These are phyloP conservation scores for Aleiodes sp. DNA, from an alignment of 1,140 invertebrate genomes.

Conservation along the genomic window DNA sequence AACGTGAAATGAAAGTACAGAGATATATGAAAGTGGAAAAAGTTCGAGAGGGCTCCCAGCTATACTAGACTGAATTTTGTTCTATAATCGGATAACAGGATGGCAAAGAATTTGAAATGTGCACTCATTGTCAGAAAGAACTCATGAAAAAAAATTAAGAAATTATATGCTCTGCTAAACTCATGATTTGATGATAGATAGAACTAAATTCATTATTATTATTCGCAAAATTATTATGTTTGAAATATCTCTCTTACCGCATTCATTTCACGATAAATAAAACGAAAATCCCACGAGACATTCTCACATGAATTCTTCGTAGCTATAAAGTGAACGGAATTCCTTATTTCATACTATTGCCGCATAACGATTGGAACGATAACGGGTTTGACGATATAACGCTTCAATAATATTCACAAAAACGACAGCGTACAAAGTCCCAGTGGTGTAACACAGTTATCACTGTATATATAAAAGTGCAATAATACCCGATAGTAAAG, in stretches of 20 bases:
- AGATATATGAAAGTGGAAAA: background rate
- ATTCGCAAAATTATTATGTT: too few relatives aligned
- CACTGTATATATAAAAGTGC: background rate
- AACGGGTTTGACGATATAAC: slow-evolving; percentile 10
- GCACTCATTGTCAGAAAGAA: too few relatives aligned
- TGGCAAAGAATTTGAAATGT: too few relatives aligned
- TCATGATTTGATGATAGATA: too few relatives aligned
- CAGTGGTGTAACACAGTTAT: background rate
- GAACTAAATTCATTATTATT: too few relatives aligned
- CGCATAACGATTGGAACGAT: background rate
- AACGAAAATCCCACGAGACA: background rate
- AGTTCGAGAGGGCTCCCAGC: background rate
- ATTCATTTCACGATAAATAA: background rate
- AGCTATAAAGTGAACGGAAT: background rate
- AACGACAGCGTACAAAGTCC: background rate
- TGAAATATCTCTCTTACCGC: too few relatives aligned
- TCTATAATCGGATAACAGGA: too few relatives aligned
- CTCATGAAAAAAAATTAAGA: too few relatives aligned
- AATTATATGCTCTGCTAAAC: too few relatives aligned
- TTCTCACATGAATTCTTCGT: background rate
- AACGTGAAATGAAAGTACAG: background rate
- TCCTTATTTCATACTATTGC: background rate
- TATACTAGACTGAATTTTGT: background rate
- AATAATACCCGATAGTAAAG: slow-evolving; percentile 6
- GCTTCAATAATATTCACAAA: slow-evolving; percentile 3